Evolutionary conservation across 2,113 vertebrate genomes (phyloP).

Genomic region (Malurus alboscapulatus): DNA sequence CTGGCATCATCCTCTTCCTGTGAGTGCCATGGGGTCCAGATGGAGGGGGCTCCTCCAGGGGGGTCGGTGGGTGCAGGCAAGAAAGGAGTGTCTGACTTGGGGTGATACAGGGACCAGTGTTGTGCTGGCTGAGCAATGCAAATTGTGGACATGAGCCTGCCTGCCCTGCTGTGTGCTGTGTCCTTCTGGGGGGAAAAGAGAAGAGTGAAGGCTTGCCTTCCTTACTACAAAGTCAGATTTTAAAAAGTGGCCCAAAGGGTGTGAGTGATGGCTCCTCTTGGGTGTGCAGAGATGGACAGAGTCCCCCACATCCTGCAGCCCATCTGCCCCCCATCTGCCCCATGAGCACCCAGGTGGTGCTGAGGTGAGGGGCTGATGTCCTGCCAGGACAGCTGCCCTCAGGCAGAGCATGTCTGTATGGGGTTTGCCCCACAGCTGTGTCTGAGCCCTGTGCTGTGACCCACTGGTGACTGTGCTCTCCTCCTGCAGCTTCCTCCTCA

Average conservation of each 20-base stretch:
- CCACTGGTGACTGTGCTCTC: not conserved
- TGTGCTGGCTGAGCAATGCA: not conserved
- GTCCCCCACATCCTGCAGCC: not conserved
- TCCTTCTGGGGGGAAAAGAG: not conserved
- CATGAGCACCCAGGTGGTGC: not conserved
- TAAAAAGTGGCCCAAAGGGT: not conserved
- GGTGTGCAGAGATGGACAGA: not conserved
- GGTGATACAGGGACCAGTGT: not conserved
- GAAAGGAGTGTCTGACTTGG: not conserved
- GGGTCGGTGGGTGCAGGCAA: fast-evolving
- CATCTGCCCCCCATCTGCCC: fast-evolving
- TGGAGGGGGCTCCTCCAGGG: not conserved
- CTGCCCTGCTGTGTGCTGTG: not conserved
- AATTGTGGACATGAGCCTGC: not conserved
- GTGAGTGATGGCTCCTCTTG: fast-evolving
- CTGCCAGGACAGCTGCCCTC: not conserved
- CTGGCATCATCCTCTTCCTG: constrained; percentile 93
- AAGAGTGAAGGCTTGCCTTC: not conserved
- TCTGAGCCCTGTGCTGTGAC: not conserved
- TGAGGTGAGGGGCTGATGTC: not conserved
- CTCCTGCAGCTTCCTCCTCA: constrained; percentile 86
- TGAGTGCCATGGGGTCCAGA: constrained; percentile 65
- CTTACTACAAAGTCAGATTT: not conserved
- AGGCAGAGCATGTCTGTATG: not conserved
- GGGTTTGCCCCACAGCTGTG: not conserved